Evolutionary conservation across 2,113 vertebrate species (phyloP).

Genomic region (Hippoglossus stenolepis): DNA sequence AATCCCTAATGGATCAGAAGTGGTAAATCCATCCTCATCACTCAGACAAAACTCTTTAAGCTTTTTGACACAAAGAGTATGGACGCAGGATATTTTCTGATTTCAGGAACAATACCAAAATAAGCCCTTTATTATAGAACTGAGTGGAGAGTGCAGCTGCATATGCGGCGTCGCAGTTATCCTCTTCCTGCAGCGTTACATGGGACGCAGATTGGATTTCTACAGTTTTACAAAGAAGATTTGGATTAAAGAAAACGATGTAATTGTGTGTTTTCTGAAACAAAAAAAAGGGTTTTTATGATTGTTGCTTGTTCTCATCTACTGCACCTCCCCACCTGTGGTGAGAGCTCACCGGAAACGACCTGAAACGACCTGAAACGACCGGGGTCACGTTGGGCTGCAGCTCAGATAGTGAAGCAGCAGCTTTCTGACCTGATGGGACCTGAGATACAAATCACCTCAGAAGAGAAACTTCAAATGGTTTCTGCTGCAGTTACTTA

Average conservation of each 20-base stretch:
- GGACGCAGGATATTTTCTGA: constrained; percentile 24
- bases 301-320: constrained; percentile 40
- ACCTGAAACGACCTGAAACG: neutral
- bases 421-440: too few relatives aligned
- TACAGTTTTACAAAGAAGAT: constrained; percentile 63
- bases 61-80: constrained; percentile 46
- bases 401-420: too few relatives aligned
- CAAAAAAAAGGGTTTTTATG: constrained; percentile 15
- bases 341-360: neutral
- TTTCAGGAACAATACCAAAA: constrained; percentile 50
- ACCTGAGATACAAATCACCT: too few relatives aligned
- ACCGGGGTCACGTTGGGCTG: too few relatives aligned
- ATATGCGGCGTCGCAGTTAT: constrained; percentile 62
- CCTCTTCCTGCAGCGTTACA: constrained; percentile 55
- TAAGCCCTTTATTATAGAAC: constrained; percentile 64
- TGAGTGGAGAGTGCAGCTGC: constrained; percentile 42
- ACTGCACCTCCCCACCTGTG: neutral
- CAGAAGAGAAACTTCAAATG: too few relatives aligned
- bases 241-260: constrained; percentile 49
- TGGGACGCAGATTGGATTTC: constrained; percentile 59
- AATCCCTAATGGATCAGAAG: constrained; percentile 73
- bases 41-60: constrained; percentile 57
- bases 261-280: constrained; percentile 34
- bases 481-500: too few relatives aligned
- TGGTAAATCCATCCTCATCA: constrained; percentile 50